Evolutionary conservation across 2,113 vertebrate genomes (phyloP).

Genomic region (Isurus oxyrinchus): DNA sequence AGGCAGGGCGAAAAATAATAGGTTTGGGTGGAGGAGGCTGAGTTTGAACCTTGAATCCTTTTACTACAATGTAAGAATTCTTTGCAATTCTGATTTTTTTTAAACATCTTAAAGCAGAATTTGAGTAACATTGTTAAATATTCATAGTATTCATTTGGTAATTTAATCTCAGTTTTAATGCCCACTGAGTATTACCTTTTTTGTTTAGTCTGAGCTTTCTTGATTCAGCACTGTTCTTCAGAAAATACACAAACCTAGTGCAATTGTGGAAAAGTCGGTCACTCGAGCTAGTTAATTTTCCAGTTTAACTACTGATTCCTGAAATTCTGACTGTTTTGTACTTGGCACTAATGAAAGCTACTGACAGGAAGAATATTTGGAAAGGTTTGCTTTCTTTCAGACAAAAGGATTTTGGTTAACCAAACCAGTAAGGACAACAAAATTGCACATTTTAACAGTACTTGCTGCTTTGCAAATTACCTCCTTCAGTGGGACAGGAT

Average conservation of each 20-base stretch:
- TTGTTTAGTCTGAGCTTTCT: no score
- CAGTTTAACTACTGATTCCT: background rate
- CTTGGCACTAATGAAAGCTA: background rate
- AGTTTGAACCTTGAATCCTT: background rate
- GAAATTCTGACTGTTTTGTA: background rate
- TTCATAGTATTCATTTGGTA: background rate
- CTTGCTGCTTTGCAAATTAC: background rate
- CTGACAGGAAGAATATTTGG: background rate
- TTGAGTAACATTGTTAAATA: background rate
- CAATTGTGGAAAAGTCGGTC: background rate
- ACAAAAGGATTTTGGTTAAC: background rate
- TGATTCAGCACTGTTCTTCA: no score
- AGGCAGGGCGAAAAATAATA: background rate
- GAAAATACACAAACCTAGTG: no score
- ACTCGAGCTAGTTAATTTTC: background rate
- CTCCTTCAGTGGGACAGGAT: background rate
- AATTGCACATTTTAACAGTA: background rate
- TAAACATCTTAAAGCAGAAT: background rate
- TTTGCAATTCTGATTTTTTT: background rate
- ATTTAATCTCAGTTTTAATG: background rate
- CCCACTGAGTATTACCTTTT: no score
- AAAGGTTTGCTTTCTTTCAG: background rate
- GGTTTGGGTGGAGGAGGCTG: background rate
- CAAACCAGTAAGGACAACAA: background rate
- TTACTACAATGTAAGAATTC: background rate